phyloP scores from a whole-genome alignment of 2,797 vertebrate species.

The Aplochiton taeniatus region DNA sequence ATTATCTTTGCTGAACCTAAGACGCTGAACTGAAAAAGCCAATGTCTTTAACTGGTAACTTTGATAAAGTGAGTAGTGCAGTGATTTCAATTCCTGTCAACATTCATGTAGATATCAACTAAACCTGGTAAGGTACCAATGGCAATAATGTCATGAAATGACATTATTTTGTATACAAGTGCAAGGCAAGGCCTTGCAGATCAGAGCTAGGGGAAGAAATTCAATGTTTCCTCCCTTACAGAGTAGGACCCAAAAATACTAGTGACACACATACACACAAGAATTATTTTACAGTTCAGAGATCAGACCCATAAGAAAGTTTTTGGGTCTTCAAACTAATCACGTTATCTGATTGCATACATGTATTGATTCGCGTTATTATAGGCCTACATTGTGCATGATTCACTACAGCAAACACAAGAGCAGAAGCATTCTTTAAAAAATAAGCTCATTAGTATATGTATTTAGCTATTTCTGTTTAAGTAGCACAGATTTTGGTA shows the following conservation, averaged over 20 bases:
- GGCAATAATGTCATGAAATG: neutral
- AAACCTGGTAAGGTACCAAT: too few relatives aligned
- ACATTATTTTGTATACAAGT: constrained; percentile 1
- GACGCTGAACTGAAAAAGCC: too few relatives aligned
- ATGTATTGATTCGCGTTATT: too few relatives aligned
- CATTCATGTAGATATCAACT: neutral
- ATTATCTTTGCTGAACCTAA: too few relatives aligned
- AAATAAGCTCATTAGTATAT: too few relatives aligned
- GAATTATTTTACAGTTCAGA: too few relatives aligned
- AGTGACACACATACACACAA: neutral
- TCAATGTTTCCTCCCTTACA: neutral
- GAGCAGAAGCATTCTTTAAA: too few relatives aligned
- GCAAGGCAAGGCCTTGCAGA: neutral
- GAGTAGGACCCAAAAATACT: constrained; percentile 2
- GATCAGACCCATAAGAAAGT: too few relatives aligned
- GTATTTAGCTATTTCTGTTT: too few relatives aligned
- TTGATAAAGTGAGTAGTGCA: constrained; percentile 5
- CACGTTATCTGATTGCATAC: neutral
- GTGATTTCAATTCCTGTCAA: neutral
- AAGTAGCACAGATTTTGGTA: too few relatives aligned
- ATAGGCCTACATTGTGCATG: too few relatives aligned
- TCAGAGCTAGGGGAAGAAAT: neutral
- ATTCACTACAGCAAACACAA: too few relatives aligned
- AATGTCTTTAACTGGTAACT: neutral
- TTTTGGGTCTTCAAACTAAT: neutral